Evolutionary conservation across 2,797 vertebrate genomes (phyloP).

Genomic region (Cirrhinus mrigala): DNA sequence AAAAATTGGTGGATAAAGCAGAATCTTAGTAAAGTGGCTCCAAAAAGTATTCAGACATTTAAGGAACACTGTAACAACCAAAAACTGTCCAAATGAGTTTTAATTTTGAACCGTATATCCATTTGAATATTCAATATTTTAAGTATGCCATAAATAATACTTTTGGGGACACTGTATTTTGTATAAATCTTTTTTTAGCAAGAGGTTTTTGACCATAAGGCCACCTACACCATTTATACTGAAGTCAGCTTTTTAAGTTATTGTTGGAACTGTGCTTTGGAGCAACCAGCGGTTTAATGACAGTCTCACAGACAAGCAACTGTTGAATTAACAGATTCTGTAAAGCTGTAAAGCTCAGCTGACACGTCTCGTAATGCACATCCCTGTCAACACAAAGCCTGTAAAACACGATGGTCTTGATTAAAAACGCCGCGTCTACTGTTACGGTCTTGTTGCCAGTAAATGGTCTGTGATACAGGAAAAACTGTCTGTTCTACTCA

Average conservation of each 20-base stretch:
- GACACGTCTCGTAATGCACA: slow-evolving; percentile 6
- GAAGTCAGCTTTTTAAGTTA: neutral
- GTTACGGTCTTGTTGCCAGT: slow-evolving; percentile 25
- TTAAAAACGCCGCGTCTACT: slow-evolving; percentile 36
- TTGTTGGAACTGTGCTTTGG: neutral
- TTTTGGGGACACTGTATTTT: neutral
- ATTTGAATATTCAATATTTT: neutral
- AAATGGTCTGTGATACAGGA: slow-evolving; percentile 19
- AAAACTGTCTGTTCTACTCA: slow-evolving; percentile 13
- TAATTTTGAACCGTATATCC: too few species aligned
- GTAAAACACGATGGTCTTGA: slow-evolving; percentile 37
- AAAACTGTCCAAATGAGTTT: too few species aligned
- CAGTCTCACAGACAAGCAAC: neutral
- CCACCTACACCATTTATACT: neutral
- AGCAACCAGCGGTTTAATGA: neutral
- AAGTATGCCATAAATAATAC: neutral
- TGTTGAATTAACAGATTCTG: slow-evolving; percentile 13
- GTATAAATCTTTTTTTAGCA: neutral
- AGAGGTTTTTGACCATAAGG: neutral
- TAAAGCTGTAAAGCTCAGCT: slow-evolving; percentile 20
- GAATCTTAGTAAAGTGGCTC: too few species aligned
- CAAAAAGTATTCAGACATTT: too few species aligned
- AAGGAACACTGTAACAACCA: too few species aligned
- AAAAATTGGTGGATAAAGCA: too few species aligned
- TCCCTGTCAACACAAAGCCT: slow-evolving; percentile 22